Evolutionary conservation across 2,888 invertebrate species (phyloP), one percentile per base, ranked within the genome.

Genomic region (Scaptomyza flava): DNA sequence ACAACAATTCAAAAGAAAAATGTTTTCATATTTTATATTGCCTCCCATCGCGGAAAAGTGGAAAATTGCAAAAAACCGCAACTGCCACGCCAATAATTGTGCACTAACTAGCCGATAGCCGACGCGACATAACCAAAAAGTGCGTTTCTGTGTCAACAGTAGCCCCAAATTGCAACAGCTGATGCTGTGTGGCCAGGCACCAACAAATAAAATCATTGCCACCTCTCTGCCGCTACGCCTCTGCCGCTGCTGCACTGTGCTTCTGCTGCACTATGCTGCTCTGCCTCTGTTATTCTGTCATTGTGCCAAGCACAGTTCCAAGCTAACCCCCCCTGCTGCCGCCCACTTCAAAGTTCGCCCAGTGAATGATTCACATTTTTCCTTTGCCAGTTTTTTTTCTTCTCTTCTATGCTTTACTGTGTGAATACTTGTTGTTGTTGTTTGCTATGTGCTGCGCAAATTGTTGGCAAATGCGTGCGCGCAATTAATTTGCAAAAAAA

Each of bases 1-100:
- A 72, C 74, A 86, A 79, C 78, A 74, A 68, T 65, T 71, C 70
- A 71, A 72, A 83, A 74, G 81, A 80, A 89, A 85, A 74, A 83
- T 89, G 86, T 85, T 89, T 89, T 88, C 89, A 85, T 87, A 87
- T 87, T 87, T 89, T 85, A 77, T 79, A 67, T 68, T 60, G 68
- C 60, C 70, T 66, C 71, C 63, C 66, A 67, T 62, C 52, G 65
- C 65, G 66, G 66, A 83, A 82, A 86, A 78, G 68, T 62, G 51
- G 68, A 64, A 68, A 77, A 72, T 61, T 79, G 73, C 53, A 48
- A 65, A 65, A 48, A 77, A 69, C 53, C 57, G 52, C 62, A 48
- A 63, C 34, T 70, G 69, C 68, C 65, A 68, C 51, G 50, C 54
- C 31, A 62, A 69, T 75, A 80, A 86, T 84, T 87, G 72, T 80